A percentile compares a stretch with the other conserved stretches of the same genome.
Evolutionary conservation across 2,113 vertebrate species (phyloP).

Genomic region (Hyperopisus bebe): DNA sequence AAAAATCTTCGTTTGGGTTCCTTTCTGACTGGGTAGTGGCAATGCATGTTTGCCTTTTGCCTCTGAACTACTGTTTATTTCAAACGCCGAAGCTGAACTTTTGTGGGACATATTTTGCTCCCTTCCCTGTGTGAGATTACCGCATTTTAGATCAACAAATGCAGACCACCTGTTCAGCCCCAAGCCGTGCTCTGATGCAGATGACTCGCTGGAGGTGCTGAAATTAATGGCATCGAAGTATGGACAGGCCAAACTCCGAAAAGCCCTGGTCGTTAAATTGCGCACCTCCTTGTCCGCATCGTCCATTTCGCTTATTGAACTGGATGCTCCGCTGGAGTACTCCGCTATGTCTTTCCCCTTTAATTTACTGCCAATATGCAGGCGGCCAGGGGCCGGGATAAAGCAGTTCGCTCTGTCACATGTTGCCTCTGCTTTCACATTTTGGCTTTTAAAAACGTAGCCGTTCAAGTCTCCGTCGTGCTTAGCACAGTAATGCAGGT

Average conservation of each 20-base stretch:
- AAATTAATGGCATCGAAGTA: conserved; percentile 85
- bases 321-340: conserved; percentile 88
- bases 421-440: conserved; percentile 48
- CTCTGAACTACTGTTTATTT: conserved; percentile 45
- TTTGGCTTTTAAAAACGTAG: conserved; percentile 60
- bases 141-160: conserved; percentile 81
- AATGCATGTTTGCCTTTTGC: conserved; percentile 30
- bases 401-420: conserved; percentile 55
- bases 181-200: conserved; percentile 71
- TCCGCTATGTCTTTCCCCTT: conserved; percentile 76
- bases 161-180: conserved; percentile 84
- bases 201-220: conserved; percentile 81
- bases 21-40: conserved; percentile 14
- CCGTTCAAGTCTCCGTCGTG: conserved; percentile 74
- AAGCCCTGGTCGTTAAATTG: conserved; percentile 85
- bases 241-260: conserved; percentile 90
- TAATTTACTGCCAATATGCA: conserved; percentile 76
- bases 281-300: conserved; percentile 96
- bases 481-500: conserved; percentile 55
- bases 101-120: conserved; percentile 49
- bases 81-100: conserved; percentile 48
- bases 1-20: conserved; percentile 56
- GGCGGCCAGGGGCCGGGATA: conserved; percentile 75
- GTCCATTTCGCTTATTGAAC: conserved; percentile 91
- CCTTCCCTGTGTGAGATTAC: conserved; percentile 47